Base-by-base conservation (phyloP, 2,888 invertebrate species). In the Morpho helenor region DNA sequence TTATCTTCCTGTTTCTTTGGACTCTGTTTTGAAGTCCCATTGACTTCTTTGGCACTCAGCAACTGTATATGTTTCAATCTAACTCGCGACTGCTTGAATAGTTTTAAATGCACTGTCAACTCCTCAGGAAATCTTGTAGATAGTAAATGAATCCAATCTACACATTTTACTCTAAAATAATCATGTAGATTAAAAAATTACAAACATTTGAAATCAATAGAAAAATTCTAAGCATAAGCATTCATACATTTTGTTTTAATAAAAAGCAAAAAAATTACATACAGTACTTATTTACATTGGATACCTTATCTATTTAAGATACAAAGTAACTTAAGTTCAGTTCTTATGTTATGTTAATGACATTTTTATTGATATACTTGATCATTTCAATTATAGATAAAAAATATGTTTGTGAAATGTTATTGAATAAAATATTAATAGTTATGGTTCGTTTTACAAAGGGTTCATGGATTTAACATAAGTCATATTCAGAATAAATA, bases 81-180 rank as follows among this genome's bases (percentile, higher is more conserved):
- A 60, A 87, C 93, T 72, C 93, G 88, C 0, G 98, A 96, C 76
- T 96, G 94, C 68, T 97, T 93, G 78, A 95, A 98, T 23, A 98
- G 86, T 65, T 97, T 93, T 66, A 98, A 92, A 86, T 98, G 98
- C 39, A 96, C 95, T 1, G 97, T 97, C 65, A 97, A 93, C 84
- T 98, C 97, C 82, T 98, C 98, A 2, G 98, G 97, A 61, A 98
- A 92, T 64, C 94, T 92, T 42, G 96, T 96, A 22, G 98, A 97
- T 61, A 98, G 91, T 71, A 96, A 95, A 44, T 96, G 95, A 70
- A 97, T 95, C 96, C 98, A 97, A 81, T 98, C 97, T 9, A 97
- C 95, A 75, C 95, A 94, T 91, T 97, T 97, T 49, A 96, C 79
- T 73, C 90, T 90, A 71, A 50, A 80, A 79, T 57, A 53, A 41